Percentiles rank a stretch among this genome's conserved stretches.
These are phyloP conservation scores for Dasysyrphus tricinctus DNA, from an alignment of 2,888 invertebrate species.

Conservation along the genomic window DNA sequence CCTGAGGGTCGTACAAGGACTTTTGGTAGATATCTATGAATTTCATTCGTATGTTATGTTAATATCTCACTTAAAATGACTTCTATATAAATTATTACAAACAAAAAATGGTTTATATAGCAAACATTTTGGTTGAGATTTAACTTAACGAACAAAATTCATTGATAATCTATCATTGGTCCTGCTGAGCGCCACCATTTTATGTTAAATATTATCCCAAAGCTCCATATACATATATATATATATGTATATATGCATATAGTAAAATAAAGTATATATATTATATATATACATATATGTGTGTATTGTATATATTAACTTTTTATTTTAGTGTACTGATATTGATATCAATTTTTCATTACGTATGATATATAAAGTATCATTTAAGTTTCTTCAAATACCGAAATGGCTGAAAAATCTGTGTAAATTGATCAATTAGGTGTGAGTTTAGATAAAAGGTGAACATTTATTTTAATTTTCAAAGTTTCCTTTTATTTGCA, in stretches of 20 bases:
- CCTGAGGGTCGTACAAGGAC: constrained; percentile 85
- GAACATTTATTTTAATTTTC: constrained; percentile 27
- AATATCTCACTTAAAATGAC: constrained; percentile 20
- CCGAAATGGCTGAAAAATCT: constrained; percentile 51
- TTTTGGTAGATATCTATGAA: constrained; percentile 83
- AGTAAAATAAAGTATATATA: constrained; percentile 5
- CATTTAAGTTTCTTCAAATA: constrained; percentile 57
- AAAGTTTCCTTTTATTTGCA: constrained; percentile 53
- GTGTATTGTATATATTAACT: constrained; percentile 45
- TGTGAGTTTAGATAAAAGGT: constrained; percentile 67
- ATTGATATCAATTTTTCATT: constrained; percentile 50
- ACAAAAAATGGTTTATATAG: constrained; percentile 34
- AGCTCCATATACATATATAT: constrained; percentile 68
- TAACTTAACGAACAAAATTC: constrained; percentile 78
- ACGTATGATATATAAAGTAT: constrained; percentile 31
- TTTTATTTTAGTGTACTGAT: constrained; percentile 66
- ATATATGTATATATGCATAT: constrained; percentile 53
- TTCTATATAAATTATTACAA: constrained; percentile 34
- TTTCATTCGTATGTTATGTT: constrained; percentile 76
- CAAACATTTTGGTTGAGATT: constrained; percentile 60
- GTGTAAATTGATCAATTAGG: constrained; percentile 69
- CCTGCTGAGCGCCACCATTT: constrained; percentile 81
- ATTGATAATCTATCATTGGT: constrained; percentile 80
- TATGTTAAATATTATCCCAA: constrained; percentile 39
- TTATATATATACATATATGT: constrained; percentile 23